Conservation (phyloP, 2,113 vertebrate species). For the Meleagris gallopavo region DNA sequence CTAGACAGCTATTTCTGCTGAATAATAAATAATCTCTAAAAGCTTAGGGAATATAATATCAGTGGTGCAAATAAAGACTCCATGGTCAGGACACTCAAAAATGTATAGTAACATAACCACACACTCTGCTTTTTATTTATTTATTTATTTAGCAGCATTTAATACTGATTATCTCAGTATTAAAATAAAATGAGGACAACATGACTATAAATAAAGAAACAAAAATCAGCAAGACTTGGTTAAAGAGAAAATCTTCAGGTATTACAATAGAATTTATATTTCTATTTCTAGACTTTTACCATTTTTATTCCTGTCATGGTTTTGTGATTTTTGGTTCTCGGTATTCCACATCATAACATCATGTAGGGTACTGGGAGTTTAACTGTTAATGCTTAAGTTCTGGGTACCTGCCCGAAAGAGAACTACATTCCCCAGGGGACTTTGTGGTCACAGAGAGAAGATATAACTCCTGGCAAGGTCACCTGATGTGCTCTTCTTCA, state of each 20-base stretch:
- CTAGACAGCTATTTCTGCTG: neutral
- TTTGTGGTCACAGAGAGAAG: too few species aligned
- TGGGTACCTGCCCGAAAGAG: too few species aligned
- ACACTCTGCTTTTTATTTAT: neutral
- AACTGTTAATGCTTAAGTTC: too few species aligned
- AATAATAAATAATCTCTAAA: neutral
- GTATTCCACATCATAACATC: too few species aligned
- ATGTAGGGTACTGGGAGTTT: too few species aligned
- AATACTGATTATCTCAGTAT: neutral
- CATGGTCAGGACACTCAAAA: neutral
- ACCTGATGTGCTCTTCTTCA: too few species aligned
- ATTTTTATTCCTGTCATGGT: too few species aligned
- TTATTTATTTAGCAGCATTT: neutral
- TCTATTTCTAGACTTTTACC: neutral
- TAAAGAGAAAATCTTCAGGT: neutral
- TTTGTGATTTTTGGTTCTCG: too few species aligned
- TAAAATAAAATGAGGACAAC: neutral
- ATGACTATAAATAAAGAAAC: fast-evolving
- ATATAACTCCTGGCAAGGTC: too few species aligned
- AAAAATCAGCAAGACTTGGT: fast-evolving
- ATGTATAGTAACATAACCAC: neutral
- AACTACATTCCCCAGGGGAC: too few species aligned
- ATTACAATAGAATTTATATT: neutral
- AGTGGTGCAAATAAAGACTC: neutral
- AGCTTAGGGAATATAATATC: neutral